Evolutionary conservation across 2,113 vertebrate species (phyloP).

Genomic region (Thinocorus orbignyianus): DNA sequence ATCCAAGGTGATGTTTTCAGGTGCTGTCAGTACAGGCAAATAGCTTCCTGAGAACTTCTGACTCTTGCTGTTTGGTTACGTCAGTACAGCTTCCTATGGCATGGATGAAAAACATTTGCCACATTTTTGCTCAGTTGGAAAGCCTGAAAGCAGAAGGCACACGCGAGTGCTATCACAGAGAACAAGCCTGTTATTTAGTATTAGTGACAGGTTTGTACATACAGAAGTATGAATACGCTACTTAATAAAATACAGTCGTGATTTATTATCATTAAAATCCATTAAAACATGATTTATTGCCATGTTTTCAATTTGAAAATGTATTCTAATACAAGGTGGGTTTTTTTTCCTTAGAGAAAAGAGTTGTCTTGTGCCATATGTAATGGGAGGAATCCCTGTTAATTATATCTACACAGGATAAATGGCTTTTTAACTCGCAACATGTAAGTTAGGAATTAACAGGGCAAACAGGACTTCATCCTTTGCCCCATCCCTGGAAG

Average conservation of each 20-base stretch:
- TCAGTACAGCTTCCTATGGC: neutral
- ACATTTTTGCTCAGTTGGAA: accelerated
- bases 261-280: neutral
- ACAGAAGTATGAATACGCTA: neutral
- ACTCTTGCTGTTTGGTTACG: neutral
- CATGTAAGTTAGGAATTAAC: neutral
- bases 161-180: neutral
- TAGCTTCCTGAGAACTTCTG: neutral
- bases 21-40: neutral
- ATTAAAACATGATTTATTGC: neutral
- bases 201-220: neutral
- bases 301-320: neutral
- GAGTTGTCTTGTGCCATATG: neutral
- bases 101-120: neutral
- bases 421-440: neutral
- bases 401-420: neutral
- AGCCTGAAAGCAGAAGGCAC: neutral
- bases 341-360: neutral
- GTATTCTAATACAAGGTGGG: neutral
- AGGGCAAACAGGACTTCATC: neutral
- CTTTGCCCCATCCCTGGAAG: no score
- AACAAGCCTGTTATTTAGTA: neutral
- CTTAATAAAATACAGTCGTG: neutral
- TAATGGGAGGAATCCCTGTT: neutral
- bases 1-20: accelerated